These are phyloP conservation scores for Sepioteuthis lessoniana DNA, from an alignment of 2,888 invertebrate species.

Conservation along the genomic window DNA sequence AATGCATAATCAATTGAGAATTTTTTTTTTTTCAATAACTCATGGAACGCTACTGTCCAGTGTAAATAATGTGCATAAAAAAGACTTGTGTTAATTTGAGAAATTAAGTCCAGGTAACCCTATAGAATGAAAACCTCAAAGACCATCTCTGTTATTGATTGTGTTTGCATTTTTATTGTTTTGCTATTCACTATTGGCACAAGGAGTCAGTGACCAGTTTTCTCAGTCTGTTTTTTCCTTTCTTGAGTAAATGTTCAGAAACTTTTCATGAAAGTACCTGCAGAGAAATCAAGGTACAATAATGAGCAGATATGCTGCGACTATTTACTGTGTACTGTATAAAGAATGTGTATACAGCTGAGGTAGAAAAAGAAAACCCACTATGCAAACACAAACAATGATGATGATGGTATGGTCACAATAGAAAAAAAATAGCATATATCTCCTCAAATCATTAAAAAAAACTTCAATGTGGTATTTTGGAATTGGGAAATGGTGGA, in stretches of 20 bases:
- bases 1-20: background rate
- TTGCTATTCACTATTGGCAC: background rate
- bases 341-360: background rate
- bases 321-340: background rate
- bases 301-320: background rate
- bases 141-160: background rate
- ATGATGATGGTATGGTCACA: background rate
- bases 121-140: background rate
- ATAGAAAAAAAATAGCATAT: background rate
- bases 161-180: slow-evolving; percentile 12
- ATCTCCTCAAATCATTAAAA: background rate
- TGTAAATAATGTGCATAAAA: background rate
- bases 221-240: background rate
- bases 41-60: background rate
- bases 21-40: background rate
- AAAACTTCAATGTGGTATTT: background rate
- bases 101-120: background rate
- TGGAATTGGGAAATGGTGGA: background rate
- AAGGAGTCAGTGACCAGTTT: background rate
- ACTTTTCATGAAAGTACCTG: slow-evolving; percentile 2
- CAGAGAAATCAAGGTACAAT: slow-evolving; percentile 9
- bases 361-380: background rate
- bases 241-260: background rate
- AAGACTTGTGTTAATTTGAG: background rate
- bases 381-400: slow-evolving; percentile 33